Evolutionary conservation across 2,888 invertebrate genomes (phyloP), one percentile per base, ranked within the genome.

Genomic region (Pseudococcus jackbeardsleyi): DNA sequence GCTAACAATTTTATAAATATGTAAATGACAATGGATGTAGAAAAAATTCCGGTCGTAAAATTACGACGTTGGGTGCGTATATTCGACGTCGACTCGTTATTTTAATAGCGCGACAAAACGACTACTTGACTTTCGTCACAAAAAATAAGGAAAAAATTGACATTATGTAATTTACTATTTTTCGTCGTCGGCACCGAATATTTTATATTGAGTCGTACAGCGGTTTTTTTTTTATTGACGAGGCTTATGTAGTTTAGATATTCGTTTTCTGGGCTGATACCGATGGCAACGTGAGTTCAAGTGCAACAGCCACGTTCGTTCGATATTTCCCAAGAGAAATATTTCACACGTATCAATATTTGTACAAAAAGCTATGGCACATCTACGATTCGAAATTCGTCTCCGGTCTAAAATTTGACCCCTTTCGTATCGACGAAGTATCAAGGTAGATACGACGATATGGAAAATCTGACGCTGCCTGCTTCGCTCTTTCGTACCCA

Each of bases 1-100:
- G 72, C 64, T n/a, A 33, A 72, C 72, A 72, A 72, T 72, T 72
- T 72, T 72, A 72, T 72, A 33, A 72, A 72, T 72, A 72, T 72
- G 72, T 72, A 72, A 72, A 72, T 72, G 72, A 72, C 72, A 33
- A 33, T 26, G 26, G 33, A 4, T 17, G 33, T 7, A 26, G 8
- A n/a, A 64, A 64, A 64, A 64, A 22, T 22, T 64, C 19, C 64
- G 12, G 9, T 15, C 22, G 12, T 64, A 22, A 64, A 64, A 64
- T 64, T 64, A 64, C 22, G 11, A 64, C 12, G 64, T 64, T 19
- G 64, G 19, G 64, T 64, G 17, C 17, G n/a, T 59, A 22, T 22
- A 22, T 64, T 64, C 22, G 64, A 64, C 64, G 64, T 22, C 64
- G 64, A 64, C 2, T 64, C 64, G 64, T 72, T 72, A 72, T 72